These are phyloP conservation scores for Tricholaema leucomelas DNA, from an alignment of 2,113 vertebrate species.

Conservation along the genomic window DNA sequence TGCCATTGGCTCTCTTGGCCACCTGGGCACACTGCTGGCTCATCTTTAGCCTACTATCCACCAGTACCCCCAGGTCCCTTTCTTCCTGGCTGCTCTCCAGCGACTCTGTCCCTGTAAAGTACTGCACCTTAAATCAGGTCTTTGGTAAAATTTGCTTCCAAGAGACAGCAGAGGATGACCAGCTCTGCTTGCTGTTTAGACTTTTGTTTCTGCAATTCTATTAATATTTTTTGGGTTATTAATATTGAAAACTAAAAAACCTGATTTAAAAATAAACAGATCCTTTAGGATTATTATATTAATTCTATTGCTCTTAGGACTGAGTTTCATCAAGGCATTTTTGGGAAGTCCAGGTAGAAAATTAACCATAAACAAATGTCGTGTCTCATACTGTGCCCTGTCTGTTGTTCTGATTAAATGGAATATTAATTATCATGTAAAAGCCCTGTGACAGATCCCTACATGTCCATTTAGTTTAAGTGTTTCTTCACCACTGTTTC, in stretches of 20 bases:
- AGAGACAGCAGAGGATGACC: neutral
- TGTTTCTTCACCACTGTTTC: neutral
- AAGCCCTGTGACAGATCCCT: neutral
- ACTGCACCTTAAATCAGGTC: neutral
- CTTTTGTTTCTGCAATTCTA: neutral
- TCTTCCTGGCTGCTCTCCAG: too few relatives aligned
- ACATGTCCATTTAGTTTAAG: constrained; percentile 25
- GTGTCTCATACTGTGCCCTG: neutral
- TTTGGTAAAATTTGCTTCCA: neutral
- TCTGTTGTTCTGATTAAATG: constrained; percentile 10
- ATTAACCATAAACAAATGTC: neutral
- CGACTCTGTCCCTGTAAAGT: neutral
- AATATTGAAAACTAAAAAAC: neutral
- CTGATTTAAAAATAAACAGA: neutral
- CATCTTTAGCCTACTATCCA: too few relatives aligned
- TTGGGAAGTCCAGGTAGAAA: neutral
- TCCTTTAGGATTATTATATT: neutral
- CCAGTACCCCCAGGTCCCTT: too few relatives aligned
- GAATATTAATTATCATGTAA: neutral
- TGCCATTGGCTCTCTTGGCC: too few relatives aligned
- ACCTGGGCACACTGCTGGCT: too few relatives aligned
- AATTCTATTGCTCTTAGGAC: neutral
- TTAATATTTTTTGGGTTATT: neutral
- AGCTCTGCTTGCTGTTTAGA: neutral
- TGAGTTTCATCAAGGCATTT: neutral